Conservation (phyloP, 2,888 invertebrate genomes). For the Aphodius sticticus region DNA sequence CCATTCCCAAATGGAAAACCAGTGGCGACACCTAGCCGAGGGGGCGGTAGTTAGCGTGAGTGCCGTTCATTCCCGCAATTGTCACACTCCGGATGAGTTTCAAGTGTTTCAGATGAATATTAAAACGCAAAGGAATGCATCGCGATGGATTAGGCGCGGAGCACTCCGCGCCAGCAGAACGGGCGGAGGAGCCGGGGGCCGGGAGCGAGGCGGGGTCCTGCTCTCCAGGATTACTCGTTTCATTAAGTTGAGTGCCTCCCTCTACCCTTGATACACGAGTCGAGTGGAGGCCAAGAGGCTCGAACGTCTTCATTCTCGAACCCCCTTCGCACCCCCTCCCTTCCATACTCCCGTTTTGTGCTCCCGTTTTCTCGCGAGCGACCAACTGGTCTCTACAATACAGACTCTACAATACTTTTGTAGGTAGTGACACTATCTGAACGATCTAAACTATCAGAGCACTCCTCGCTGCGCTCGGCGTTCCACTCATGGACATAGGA, state of each 20-base stretch:
- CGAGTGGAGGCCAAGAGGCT: constrained; percentile 19
- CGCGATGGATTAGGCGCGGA: constrained; percentile 60
- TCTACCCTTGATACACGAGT: constrained; percentile 36
- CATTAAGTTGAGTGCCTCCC: constrained; percentile 66
- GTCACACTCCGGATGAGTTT: constrained; percentile 54
- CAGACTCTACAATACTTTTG: no score
- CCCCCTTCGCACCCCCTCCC: neutral
- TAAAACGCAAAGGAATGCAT: constrained; percentile 60
- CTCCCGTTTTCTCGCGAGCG: no score
- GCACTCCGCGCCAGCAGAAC: constrained; percentile 30
- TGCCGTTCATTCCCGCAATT: constrained; percentile 56
- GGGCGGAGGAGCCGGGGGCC: neutral
- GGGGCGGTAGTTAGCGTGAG: constrained; percentile 53
- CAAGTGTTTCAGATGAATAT: constrained; percentile 59
- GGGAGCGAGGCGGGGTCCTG: constrained; percentile 40
- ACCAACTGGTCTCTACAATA: no score
- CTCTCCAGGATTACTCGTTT: constrained; percentile 64
- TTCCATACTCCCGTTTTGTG: no score
- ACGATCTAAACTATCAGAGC: no score
- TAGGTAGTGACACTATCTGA: no score
- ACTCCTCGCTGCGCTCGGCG: no score
- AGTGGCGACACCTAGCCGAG: constrained; percentile 39
- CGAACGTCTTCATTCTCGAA: constrained; percentile 23
- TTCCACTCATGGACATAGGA: no score
- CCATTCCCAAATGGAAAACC: neutral